Base-by-base conservation (phyloP, 1,140 invertebrate species). In the Probaryconus sp. region DNA sequence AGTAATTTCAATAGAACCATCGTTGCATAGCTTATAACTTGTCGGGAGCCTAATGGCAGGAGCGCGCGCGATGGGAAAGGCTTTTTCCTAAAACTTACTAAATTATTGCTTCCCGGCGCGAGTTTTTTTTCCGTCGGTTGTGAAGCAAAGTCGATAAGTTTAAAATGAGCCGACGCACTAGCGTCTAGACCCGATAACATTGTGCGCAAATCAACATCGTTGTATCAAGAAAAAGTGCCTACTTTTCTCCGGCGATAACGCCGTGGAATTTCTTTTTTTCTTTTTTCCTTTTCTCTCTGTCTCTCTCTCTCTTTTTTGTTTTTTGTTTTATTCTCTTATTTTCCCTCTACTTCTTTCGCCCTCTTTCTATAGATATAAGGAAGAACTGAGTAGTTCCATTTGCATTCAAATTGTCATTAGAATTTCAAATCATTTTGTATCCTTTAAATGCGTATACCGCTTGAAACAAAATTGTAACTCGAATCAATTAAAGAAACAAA, bases 381-480 rank as follows among this genome's bases (percentile, higher is more conserved):
- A 24, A 26, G 14, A 69, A 51, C 20, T 35, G 37, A 69, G 20
- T 53, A 51, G 18, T 16, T 17, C 21, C 53, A 69, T 60, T 69
- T 43, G 45, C 53, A 60, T 69, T 37, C 30, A 60, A 69, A 69
- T 69, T 53, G 47, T 17, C 53, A 35, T 68, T 45, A 60, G 64
- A 60, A 69, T 51, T 69, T 69, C 51, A 60, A 69, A 69, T 69
- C 35, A 50, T 50, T 50, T 56, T 20, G 43, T 58, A 26, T 50
- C 18, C 50, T 17, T 60, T 45, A 58, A 60, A 24, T 24, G 3
- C 21, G 64, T 28, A 17, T 28, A 16, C 45, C 4, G 38, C 33
- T 53, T 28, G 28, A 53, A 26, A 50, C 43, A 42, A 50, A 68
- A 56, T 48, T 48, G 51, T 48, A 21, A 26, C 48, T 40, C 31